Conservation (phyloP, 2,797 vertebrate species). For the Cryptoblepharus egeriae region DNA sequence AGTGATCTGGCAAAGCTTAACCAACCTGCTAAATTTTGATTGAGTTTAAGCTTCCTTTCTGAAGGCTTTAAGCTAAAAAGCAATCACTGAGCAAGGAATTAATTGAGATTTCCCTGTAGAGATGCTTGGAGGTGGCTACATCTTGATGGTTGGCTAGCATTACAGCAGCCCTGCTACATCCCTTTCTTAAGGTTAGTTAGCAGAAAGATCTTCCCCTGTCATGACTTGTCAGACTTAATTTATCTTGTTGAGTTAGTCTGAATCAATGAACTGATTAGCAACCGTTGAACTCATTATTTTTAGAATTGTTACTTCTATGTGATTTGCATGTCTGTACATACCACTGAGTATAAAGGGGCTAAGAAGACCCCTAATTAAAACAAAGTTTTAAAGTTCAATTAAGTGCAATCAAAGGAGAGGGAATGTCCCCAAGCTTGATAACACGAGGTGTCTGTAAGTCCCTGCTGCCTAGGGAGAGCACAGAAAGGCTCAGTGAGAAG, state of each 20-base stretch:
- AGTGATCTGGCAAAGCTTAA: not conserved
- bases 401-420: not conserved
- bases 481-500: too few relatives aligned
- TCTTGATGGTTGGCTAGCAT: conserved; percentile 45
- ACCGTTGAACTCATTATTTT: conserved; percentile 35
- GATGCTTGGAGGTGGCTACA: conserved; percentile 33
- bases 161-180: not conserved
- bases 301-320: conserved; percentile 35
- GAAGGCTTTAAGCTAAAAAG: conserved; percentile 37
- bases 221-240: conserved; percentile 55
- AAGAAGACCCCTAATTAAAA: not conserved
- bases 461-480: too few relatives aligned
- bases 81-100: conserved; percentile 48
- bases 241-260: conserved; percentile 20
- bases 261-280: conserved; percentile 63
- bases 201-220: conserved; percentile 41
- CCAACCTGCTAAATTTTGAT: not conserved
- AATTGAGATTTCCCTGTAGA: conserved; percentile 51
- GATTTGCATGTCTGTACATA: conserved; percentile 32
- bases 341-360: conserved; percentile 18
- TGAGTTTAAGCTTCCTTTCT: conserved; percentile 15
- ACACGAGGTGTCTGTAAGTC: too few relatives aligned
- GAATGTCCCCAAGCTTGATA: too few relatives aligned
- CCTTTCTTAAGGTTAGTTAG: conserved; percentile 42
- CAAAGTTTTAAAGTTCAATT: conserved; percentile 32